Evolutionary conservation across 2,888 invertebrate genomes (phyloP).

Genomic region (Oegoconia quadripuncta): DNA sequence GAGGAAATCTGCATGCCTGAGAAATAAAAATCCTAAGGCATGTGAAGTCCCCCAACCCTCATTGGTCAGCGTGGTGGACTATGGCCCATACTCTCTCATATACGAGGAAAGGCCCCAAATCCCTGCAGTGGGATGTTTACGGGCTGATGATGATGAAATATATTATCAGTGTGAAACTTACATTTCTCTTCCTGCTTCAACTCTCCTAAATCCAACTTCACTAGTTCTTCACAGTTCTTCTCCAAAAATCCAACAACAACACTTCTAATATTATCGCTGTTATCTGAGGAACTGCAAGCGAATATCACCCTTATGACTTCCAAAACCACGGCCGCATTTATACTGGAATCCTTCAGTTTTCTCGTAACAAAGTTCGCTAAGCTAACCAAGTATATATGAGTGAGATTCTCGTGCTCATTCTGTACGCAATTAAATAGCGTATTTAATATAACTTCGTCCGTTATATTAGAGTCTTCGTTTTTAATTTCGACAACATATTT

Average conservation of each 20-base stretch:
- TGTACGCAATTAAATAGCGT: slow-evolving; percentile 39
- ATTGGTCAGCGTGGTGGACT: too few relatives aligned
- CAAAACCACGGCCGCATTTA: slow-evolving; percentile 24
- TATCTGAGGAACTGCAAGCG: slow-evolving; percentile 46
- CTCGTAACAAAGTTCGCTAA: slow-evolving; percentile 37
- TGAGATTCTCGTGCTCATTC: slow-evolving; percentile 49
- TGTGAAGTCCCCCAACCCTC: too few relatives aligned
- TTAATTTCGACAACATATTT: slow-evolving; percentile 32
- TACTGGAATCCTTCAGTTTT: slow-evolving; percentile 22
- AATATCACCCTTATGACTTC: slow-evolving; percentile 40
- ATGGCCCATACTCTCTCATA: too few relatives aligned
- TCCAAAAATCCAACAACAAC: slow-evolving; percentile 48
- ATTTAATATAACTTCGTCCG: slow-evolving; percentile 31
- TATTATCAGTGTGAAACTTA: too few relatives aligned
- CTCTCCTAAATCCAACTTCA: slow-evolving; percentile 20
- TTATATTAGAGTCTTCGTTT: slow-evolving; percentile 20
- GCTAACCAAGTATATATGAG: slow-evolving; percentile 50
- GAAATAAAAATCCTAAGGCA: too few relatives aligned
- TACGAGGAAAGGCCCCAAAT: too few relatives aligned
- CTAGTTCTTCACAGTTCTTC: slow-evolving; percentile 27
- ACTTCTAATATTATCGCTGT: slow-evolving; percentile 35
- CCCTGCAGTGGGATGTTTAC: too few relatives aligned
- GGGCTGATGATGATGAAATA: too few relatives aligned
- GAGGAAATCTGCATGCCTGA: too few relatives aligned
- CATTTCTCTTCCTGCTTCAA: slow-evolving; percentile 36